Conservation (phyloP, 1,140 invertebrate genomes). For the Zaprionus capensis region DNA sequence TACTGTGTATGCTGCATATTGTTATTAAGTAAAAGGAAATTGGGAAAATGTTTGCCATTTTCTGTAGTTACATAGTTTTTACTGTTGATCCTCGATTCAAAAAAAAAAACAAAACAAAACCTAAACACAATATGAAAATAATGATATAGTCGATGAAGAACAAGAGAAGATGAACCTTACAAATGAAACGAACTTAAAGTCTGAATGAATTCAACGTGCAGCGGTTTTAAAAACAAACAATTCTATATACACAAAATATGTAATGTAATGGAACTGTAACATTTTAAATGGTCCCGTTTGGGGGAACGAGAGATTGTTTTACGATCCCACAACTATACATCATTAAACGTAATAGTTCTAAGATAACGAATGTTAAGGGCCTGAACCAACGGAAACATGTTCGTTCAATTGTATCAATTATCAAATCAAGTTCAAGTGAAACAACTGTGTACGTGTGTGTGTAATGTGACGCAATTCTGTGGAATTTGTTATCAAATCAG, state of each 20-base stretch:
- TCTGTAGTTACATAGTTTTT: conserved; percentile 68
- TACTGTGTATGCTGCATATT: conserved; percentile 41
- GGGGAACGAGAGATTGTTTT: conserved; percentile 29
- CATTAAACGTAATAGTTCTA: conserved; percentile 35
- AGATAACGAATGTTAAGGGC: conserved; percentile 35
- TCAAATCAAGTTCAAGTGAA: conserved; percentile 33
- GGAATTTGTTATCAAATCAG: conserved; percentile 45
- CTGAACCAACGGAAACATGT: conserved; percentile 23
- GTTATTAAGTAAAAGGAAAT: conserved; percentile 46
- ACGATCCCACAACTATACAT: conserved; percentile 19
- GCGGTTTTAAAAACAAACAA: conserved; percentile 73
- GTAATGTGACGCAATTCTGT: conserved; percentile 27
- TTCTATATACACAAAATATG: conserved; percentile 44
- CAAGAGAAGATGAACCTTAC: conserved; percentile 51
- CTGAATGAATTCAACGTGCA: conserved; percentile 78
- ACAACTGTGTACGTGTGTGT: background rate
- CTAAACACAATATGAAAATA: conserved; percentile 26
- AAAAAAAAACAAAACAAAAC: conserved; percentile 1
- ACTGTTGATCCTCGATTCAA: conserved; percentile 55
- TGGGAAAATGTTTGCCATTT: conserved; percentile 37
- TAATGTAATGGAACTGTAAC: conserved; percentile 49
- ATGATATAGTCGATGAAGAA: conserved; percentile 29
- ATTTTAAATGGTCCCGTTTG: conserved; percentile 38
- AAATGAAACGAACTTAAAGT: conserved; percentile 82
- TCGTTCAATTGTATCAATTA: conserved; percentile 24